phyloP scores from a whole-genome alignment of 2,888 invertebrate genomes.

The Andrena praecox region DNA sequence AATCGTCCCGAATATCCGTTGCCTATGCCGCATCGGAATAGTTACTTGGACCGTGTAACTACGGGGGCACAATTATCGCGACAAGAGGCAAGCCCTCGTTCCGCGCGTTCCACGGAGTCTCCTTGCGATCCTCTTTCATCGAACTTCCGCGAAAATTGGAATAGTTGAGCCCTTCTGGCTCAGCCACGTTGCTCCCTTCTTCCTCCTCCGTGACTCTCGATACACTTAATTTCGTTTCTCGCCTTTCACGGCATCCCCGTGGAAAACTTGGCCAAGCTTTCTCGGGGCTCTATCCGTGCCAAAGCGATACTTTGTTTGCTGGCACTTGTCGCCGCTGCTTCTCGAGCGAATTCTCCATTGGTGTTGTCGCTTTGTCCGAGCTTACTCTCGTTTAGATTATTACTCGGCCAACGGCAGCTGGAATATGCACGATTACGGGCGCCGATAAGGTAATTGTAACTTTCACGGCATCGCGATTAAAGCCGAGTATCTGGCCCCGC shows the following conservation, averaged over 20 bases:
- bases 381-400: constrained; percentile 4
- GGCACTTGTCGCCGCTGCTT: not conserved
- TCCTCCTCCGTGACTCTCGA: not conserved
- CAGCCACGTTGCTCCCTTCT: not conserved
- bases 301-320: not conserved
- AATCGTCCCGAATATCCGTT: constrained; percentile 63
- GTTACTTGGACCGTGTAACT: constrained; percentile 63
- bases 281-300: not conserved
- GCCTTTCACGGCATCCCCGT: not conserved
- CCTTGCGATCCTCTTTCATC: constrained; percentile 35
- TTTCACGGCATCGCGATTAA: constrained; percentile 32
- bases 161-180: constrained; percentile 46
- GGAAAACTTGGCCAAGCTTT: not conserved
- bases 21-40: constrained; percentile 60
- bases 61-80: constrained; percentile 50
- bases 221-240: constrained; percentile 33
- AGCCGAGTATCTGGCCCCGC: constrained; percentile 10
- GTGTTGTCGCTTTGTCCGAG: not conserved
- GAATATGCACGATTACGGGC: constrained; percentile 16
- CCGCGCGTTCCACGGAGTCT: constrained; percentile 21
- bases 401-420: not conserved
- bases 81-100: constrained; percentile 25
- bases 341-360: not conserved
- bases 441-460: constrained; percentile 32
- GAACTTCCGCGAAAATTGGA: constrained; percentile 57